These are phyloP conservation scores for Hypercompe scribonia DNA, from an alignment of 2,888 invertebrate genomes.

Conservation along the genomic window DNA sequence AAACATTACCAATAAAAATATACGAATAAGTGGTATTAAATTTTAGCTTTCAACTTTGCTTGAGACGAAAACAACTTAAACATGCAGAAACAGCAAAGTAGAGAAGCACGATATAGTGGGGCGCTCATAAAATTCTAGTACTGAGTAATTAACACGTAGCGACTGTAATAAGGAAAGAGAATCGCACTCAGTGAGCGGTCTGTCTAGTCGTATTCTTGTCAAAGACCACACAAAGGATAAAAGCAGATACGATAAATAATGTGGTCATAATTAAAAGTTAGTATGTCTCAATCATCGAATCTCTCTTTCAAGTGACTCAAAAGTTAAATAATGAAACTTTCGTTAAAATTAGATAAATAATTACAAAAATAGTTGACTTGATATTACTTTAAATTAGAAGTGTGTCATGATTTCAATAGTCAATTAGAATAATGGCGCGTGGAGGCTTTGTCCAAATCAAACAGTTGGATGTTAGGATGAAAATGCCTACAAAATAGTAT, in stretches of 20 bases:
- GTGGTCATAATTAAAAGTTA: not conserved
- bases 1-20: conserved; percentile 20
- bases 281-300: too few species aligned
- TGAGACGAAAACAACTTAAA: conserved; percentile 38
- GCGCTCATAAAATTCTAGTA: conserved; percentile 63
- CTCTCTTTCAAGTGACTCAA: too few species aligned
- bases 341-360: too few species aligned
- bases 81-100: conserved; percentile 39
- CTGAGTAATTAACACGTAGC: conserved; percentile 69
- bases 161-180: conserved; percentile 65
- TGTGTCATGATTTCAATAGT: too few species aligned
- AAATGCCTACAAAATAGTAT: not conserved
- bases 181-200: conserved; percentile 60
- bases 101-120: conserved; percentile 49
- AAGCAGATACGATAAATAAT: conserved; percentile 15
- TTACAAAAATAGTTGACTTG: too few species aligned
- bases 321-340: too few species aligned
- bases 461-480: not conserved
- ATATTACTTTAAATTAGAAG: too few species aligned
- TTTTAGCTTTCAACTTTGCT: conserved; percentile 23
- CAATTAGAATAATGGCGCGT: too few species aligned
- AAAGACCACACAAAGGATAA: conserved; percentile 43
- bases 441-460: not conserved
- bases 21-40: conserved; percentile 17
- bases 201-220: conserved; percentile 53